A percentile compares a stretch with the other conserved stretches of the same genome.
Evolutionary conservation across 2,797 vertebrate species (phyloP).

Genomic region (Podarcis lilfordi): DNA sequence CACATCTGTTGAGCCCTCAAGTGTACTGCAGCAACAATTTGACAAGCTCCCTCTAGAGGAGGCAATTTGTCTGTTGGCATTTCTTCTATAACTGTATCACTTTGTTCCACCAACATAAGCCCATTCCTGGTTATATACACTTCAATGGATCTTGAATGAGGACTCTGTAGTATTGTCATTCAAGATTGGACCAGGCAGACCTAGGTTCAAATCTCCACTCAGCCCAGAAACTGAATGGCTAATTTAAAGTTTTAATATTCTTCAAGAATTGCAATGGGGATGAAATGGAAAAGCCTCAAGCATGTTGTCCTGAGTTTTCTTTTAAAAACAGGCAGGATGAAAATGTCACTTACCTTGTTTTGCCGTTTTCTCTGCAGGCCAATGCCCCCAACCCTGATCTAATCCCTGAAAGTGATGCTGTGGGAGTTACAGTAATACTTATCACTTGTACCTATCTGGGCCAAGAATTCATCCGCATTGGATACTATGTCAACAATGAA

Average conservation of each 20-base stretch:
- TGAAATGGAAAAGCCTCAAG: not conserved
- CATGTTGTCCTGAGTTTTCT: not conserved
- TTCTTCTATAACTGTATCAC: not conserved
- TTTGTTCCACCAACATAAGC: not conserved
- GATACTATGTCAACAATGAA: slow-evolving; percentile 95
- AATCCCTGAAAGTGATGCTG: slow-evolving; percentile 92
- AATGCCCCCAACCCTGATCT: slow-evolving; percentile 89
- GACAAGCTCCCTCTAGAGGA: too few relatives aligned
- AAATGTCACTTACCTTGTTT: slow-evolving; percentile 1
- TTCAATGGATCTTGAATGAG: not conserved
- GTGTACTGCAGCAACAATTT: too few relatives aligned
- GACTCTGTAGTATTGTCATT: not conserved
- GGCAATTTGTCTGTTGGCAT: not conserved
- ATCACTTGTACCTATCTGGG: slow-evolving; percentile 93
- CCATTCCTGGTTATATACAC: not conserved
- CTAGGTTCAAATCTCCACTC: not conserved
- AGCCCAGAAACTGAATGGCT: not conserved
- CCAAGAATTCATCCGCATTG: slow-evolving; percentile 94
- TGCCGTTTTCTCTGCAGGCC: slow-evolving; percentile 75
- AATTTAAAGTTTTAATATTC: not conserved
- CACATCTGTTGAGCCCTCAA: too few relatives aligned
- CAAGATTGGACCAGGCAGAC: not conserved
- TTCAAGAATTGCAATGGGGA: not conserved
- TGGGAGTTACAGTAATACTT: slow-evolving; percentile 92
- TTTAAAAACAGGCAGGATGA: not conserved